Conservation (phyloP, 2,888 invertebrate species). For the Morpho achilles region DNA sequence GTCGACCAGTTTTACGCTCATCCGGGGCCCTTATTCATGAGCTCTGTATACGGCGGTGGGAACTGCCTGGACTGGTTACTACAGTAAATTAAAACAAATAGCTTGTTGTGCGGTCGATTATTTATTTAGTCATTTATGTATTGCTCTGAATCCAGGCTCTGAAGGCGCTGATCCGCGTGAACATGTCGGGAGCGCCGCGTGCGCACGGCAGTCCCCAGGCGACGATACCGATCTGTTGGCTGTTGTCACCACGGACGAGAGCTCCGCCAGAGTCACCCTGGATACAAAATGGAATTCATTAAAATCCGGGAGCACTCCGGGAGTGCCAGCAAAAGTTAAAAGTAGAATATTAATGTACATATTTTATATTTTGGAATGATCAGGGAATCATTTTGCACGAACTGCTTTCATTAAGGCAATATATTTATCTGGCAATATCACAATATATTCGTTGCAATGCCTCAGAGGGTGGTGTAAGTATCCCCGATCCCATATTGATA, state of each 20-base stretch:
- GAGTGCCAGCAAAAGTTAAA: background rate
- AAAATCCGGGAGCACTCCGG: background rate
- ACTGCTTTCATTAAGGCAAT: background rate
- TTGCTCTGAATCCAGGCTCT: constrained; percentile 26
- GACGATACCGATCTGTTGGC: constrained; percentile 42
- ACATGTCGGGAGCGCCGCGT: constrained; percentile 14
- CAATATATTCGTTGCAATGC: background rate
- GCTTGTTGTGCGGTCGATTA: too few species aligned
- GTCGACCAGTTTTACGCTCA: too few species aligned
- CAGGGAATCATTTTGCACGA: background rate
- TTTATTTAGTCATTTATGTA: constrained; percentile 9
- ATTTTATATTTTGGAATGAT: background rate
- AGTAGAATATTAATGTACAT: background rate
- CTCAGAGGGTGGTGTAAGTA: too few species aligned
- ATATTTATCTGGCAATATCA: background rate
- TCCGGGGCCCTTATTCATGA: too few species aligned
- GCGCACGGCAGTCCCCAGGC: constrained; percentile 56
- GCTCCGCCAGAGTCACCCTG: constrained; percentile 54
- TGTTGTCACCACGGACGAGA: constrained; percentile 29
- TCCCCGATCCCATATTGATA: too few species aligned
- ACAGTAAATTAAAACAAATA: too few species aligned
- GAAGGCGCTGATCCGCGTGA: constrained; percentile 36
- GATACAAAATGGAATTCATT: background rate
- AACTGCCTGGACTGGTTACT: too few species aligned
- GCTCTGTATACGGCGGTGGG: too few species aligned